These are phyloP conservation scores for Cyprinus carpio DNA, from an alignment of 2,113 vertebrate genomes.

Conservation along the genomic window DNA sequence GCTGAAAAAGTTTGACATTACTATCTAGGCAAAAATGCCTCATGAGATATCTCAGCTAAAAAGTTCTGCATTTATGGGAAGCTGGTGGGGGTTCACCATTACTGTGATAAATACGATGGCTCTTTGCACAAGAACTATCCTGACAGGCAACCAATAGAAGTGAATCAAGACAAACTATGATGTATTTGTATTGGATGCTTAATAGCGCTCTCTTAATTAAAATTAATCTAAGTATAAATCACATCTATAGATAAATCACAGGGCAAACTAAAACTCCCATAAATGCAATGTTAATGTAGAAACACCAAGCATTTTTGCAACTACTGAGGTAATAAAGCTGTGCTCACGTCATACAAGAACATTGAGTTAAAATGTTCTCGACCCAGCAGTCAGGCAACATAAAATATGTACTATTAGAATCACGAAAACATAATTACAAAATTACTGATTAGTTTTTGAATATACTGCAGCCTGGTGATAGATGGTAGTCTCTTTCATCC, in stretches of 20 bases:
- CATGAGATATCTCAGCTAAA: neutral
- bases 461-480: neutral
- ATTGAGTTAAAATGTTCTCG: neutral
- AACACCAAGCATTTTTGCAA: neutral
- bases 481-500: neutral
- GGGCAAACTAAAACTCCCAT: neutral
- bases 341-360: neutral
- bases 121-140: slow-evolving; percentile 21
- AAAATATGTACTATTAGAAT: neutral
- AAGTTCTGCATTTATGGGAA: neutral
- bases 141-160: slow-evolving; percentile 37
- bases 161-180: slow-evolving; percentile 43
- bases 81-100: slow-evolving; percentile 44
- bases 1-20: neutral
- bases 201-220: slow-evolving; percentile 62
- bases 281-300: neutral
- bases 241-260: neutral
- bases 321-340: neutral
- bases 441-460: slow-evolving; percentile 2
- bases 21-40: neutral
- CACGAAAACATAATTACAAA: slow-evolving; percentile 8
- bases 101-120: slow-evolving; percentile 59
- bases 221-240: slow-evolving; percentile 43
- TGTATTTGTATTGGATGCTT: slow-evolving; percentile 55
- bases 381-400: neutral